Percentiles rank a stretch among this genome's conserved stretches.
phyloP scores from a whole-genome alignment of 1,140 invertebrate genomes.

The Leptonema lineaticorne region DNA sequence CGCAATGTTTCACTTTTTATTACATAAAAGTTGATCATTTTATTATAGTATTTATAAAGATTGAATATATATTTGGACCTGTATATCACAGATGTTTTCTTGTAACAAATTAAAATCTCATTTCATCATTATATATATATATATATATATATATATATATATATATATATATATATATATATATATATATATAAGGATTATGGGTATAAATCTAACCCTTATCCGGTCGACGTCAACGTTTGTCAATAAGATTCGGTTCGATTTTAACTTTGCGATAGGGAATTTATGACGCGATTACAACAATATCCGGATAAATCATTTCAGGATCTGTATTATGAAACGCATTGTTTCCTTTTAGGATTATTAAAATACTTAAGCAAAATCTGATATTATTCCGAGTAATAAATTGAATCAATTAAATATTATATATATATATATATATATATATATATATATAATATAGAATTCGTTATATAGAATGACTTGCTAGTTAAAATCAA shows the following conservation, averaged over 20 bases:
- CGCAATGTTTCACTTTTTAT: no score
- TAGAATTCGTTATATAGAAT: no score
- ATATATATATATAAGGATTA: not conserved
- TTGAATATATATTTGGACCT: not conserved
- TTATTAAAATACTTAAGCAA: not conserved
- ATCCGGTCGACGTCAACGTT: not conserved
- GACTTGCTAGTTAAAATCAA: no score
- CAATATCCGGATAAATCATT: slow-evolving; percentile 4
- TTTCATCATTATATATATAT: not conserved
- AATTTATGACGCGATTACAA: slow-evolving; percentile 16
- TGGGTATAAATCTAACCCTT: slow-evolving; percentile 1
- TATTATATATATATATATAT: not conserved
- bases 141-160: not conserved
- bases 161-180: not conserved
- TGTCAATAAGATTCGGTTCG: slow-evolving; percentile 9
- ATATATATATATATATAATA: no score
- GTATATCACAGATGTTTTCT: not conserved
- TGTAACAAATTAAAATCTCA: not conserved
- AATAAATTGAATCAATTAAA: not conserved
- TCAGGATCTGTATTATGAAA: not conserved
- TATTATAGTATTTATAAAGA: no score
- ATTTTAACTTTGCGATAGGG: slow-evolving; percentile 20
- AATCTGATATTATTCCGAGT: not conserved
- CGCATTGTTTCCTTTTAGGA: slow-evolving; percentile 12
- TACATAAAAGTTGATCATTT: no score